Conservation (phyloP, 1,140 invertebrate species). For the Scaptomyza graminum region DNA sequence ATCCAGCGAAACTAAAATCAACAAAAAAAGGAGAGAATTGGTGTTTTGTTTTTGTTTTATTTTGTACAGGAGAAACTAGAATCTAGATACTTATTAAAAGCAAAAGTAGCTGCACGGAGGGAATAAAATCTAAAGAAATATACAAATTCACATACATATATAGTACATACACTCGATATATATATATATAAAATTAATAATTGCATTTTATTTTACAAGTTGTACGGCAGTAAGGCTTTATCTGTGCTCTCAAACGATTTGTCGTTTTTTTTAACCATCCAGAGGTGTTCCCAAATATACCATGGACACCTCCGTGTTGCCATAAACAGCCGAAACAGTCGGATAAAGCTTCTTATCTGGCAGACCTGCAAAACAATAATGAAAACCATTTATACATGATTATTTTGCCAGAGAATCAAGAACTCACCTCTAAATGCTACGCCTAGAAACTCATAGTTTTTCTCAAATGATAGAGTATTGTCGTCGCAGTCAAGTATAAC, state of each 20-base stretch:
- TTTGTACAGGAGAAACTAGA: conserved; percentile 66
- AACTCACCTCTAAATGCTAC: conserved; percentile 96
- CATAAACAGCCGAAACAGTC: conserved; percentile 98
- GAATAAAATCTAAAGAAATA: conserved; percentile 44
- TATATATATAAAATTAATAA: conserved; percentile 30
- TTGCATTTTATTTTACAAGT: conserved; percentile 62
- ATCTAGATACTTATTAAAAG: conserved; percentile 41
- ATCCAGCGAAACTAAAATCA: conserved; percentile 52
- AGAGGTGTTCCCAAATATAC: conserved; percentile 97
- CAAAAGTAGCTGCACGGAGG: conserved; percentile 5
- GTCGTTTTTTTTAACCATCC: conserved; percentile 90
- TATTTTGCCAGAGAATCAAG: too few relatives aligned
- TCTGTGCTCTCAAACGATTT: conserved; percentile 71
- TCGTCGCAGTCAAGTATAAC: conserved; percentile 99
- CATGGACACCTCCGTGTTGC: conserved; percentile 99
- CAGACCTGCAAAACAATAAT: conserved; percentile 87
- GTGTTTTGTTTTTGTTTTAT: conserved; percentile 9
- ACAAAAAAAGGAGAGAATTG: conserved; percentile 60
- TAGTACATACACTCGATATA: not conserved
- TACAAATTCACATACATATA: conserved; percentile 50
- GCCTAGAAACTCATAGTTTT: conserved; percentile 99
- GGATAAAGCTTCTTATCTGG: conserved; percentile 97
- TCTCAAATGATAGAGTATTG: conserved; percentile 98
- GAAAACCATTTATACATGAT: too few relatives aligned
- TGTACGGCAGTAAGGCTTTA: conserved; percentile 66